A percentile compares a stretch with the other conserved stretches of the same genome.
Conservation (phyloP, 2,113 vertebrate species). For the Platysternon megacephalum region DNA sequence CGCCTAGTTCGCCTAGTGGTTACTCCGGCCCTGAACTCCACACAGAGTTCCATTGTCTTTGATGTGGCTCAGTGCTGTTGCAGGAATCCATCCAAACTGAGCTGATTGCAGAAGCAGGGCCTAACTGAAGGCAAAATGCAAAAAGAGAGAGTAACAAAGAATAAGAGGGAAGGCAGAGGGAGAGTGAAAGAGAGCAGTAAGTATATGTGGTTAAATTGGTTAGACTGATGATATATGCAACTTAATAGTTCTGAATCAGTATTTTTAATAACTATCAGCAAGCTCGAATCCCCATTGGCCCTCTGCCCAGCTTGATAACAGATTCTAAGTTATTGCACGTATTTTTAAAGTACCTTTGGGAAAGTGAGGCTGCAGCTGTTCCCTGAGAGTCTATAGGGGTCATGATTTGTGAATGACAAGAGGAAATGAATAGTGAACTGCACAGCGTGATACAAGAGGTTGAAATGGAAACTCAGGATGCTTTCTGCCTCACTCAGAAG, state of each 20-base stretch:
- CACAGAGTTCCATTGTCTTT: not conserved
- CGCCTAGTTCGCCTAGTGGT: no score
- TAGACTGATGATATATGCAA: not conserved
- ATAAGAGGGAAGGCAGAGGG: not conserved
- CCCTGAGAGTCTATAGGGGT: not conserved
- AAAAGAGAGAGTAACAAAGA: not conserved
- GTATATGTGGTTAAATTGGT: not conserved
- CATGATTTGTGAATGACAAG: not conserved
- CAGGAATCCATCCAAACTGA: not conserved
- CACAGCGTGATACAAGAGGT: not conserved
- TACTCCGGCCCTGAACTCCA: not conserved
- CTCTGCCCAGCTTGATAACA: not conserved
- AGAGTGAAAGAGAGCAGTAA: rapidly evolving
- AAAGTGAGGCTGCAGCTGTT: not conserved
- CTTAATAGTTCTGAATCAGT: not conserved
- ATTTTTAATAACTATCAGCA: not conserved
- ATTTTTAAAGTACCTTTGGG: not conserved
- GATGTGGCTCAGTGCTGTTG: not conserved
- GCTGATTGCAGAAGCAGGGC: not conserved
- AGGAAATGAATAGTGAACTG: not conserved
- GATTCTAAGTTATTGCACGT: not conserved
- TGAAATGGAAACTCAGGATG: rapidly evolving
- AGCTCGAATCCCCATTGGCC: not conserved
- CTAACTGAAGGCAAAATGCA: not conserved
- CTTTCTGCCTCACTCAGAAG: not conserved